phyloP scores from a whole-genome alignment of 2,888 invertebrate species.

The Mesorhabditis belari region DNA sequence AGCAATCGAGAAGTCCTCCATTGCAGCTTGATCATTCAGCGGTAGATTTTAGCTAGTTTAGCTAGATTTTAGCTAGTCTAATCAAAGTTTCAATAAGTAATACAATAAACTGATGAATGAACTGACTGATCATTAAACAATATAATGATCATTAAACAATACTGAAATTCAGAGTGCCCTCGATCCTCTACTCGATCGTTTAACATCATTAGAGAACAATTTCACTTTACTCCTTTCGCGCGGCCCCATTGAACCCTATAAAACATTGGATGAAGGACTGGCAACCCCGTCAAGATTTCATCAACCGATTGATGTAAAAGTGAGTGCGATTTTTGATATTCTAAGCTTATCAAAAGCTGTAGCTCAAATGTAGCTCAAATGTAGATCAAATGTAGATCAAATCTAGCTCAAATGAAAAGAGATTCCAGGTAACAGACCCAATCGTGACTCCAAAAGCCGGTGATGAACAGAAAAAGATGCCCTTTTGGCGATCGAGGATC shows the following conservation, averaged over 20 bases:
- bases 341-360: too few relatives aligned
- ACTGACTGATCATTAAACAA: too few relatives aligned
- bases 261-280: conserved; percentile 41
- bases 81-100: too few relatives aligned
- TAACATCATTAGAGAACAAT: conserved; percentile 48
- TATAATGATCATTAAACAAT: too few relatives aligned
- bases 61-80: too few relatives aligned
- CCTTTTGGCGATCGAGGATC: conserved; percentile 48
- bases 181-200: conserved; percentile 42
- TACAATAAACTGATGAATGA: too few relatives aligned
- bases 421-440: conserved; percentile 38
- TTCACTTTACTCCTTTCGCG: conserved; percentile 45
- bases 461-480: conserved; percentile 39
- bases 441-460: conserved; percentile 29
- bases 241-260: conserved; percentile 36
- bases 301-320: conserved; percentile 42
- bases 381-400: neutral
- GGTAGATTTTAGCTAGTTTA: too few relatives aligned
- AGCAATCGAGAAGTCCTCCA: neutral
- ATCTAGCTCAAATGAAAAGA: neutral
- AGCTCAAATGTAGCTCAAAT: too few relatives aligned
- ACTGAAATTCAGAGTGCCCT: conserved; percentile 4
- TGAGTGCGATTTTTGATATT: too few relatives aligned
- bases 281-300: conserved; percentile 41
- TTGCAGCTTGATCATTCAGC: too few relatives aligned